phyloP scores from a whole-genome alignment of 2,797 vertebrate genomes.

The Champsocephalus gunnari region DNA sequence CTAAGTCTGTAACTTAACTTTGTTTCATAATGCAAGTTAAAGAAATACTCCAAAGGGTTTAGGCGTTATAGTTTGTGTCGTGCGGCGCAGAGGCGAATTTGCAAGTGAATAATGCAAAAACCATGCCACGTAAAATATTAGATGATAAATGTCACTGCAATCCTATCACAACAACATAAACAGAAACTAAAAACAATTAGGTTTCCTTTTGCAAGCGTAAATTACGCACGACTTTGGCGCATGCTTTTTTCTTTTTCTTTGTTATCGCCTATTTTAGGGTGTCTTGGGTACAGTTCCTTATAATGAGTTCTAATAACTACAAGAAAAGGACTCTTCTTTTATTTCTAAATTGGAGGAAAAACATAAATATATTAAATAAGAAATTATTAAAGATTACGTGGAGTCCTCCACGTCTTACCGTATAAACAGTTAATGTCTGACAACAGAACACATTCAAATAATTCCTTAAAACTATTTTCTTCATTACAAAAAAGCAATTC shows the following conservation, averaged over 20 bases:
- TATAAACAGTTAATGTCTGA: not conserved
- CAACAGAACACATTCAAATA: not conserved
- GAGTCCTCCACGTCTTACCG: not conserved
- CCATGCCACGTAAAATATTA: not conserved
- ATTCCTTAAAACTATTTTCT: not conserved
- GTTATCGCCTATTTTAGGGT: not conserved
- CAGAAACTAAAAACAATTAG: no score
- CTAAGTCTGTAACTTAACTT: slow-evolving; percentile 28
- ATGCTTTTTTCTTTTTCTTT: not conserved
- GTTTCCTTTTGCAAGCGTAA: slow-evolving; percentile 28
- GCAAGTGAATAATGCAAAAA: not conserved
- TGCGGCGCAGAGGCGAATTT: not conserved
- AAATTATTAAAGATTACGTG: not conserved
- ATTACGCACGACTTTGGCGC: slow-evolving; percentile 47
- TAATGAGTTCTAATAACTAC: not conserved
- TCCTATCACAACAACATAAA: not conserved
- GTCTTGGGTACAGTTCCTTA: not conserved
- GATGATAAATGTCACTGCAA: not conserved
- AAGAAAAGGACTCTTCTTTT: not conserved
- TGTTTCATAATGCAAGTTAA: not conserved
- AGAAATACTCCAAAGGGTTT: not conserved
- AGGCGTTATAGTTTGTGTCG: no score
- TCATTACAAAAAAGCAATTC: not conserved
- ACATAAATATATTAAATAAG: not conserved
- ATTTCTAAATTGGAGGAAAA: slow-evolving; percentile 3